Base-by-base conservation (phyloP, 2,113 vertebrate species). In the Dasypus novemcinctus region DNA sequence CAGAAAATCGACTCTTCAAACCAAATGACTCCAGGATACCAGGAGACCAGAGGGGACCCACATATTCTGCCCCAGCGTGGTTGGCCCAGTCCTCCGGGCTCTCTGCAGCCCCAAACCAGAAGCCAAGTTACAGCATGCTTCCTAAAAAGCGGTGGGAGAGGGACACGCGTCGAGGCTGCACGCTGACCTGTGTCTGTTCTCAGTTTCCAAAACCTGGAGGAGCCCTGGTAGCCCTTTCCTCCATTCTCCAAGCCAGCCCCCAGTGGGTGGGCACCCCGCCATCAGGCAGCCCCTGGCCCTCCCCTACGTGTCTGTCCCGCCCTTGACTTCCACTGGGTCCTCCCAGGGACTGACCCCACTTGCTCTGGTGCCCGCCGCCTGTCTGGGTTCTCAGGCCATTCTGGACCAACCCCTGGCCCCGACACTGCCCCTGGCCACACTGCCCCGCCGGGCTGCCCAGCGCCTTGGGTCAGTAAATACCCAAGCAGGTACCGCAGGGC, bases 141-240 rank as follows among this genome's bases (percentile, higher is more conserved):
- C n/a, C n/a, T n/a, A n/a, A n/a, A n/a, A n/a, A n/a, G n/a, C n/a
- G n/a, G n/a, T n/a, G n/a, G n/a, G 4, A 52, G 20, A 31, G 18
- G 52, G 61, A 11, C 1, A 0, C 2, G 41, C 4, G 3, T 18
- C 57, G 25, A 10, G 23, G 27, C 54, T 2, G 6, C 3, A 15
- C 10, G 23, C 76, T 0, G 4, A 46, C 64, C 69, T 33, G 49
- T 1, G 8, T 49, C 54, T 0, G 2, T 38, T 18, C 25, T 4
- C 1, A 8, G 75, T 14, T 27, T 41, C 69, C 71, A 54, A 41
- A 14, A 33, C 1, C 4, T 36, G 49, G 23, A 14, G 20, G n/a
- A 2, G 1, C 31, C 13, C 10, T 6, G 49, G 33, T 10, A 33
- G 49, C 18, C n/a, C 21, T 10, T 49, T 43, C 36, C 2, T 29